Conservation (phyloP, 1,140 invertebrate species). For the Thalassaphorura encarpata region DNA sequence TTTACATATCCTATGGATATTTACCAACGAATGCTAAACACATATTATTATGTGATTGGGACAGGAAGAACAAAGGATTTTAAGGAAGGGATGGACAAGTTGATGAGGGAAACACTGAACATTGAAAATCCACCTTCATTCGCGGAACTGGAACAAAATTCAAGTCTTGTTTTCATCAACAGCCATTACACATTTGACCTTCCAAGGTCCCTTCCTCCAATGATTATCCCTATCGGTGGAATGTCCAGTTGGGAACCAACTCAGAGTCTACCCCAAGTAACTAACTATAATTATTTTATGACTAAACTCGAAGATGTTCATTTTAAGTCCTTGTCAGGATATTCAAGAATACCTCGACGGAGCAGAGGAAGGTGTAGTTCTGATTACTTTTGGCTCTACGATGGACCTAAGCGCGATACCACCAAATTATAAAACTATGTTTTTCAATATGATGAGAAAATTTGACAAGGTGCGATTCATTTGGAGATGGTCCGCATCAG, state of each 20-base stretch:
- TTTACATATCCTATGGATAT: too few species aligned
- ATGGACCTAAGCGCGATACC: conserved; percentile 11
- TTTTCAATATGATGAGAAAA: conserved; percentile 17
- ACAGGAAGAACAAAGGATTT: too few species aligned
- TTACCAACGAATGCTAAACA: too few species aligned
- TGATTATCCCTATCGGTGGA: conserved; percentile 1
- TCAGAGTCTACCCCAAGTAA: background rate
- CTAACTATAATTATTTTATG: background rate
- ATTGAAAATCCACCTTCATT: background rate
- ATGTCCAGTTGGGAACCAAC: conserved; percentile 5
- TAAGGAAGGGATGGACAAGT: too few species aligned
- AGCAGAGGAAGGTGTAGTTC: conserved; percentile 15
- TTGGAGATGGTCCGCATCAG: conserved; percentile 19
- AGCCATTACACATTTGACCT: background rate
- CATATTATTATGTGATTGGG: too few species aligned
- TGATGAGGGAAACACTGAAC: conserved; percentile 5
- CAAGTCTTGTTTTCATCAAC: background rate
- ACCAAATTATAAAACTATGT: conserved; percentile 6
- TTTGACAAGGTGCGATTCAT: conserved; percentile 19
- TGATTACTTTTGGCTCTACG: conserved; percentile 26
- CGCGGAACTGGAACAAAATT: conserved; percentile 6
- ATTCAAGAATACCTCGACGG: conserved; percentile 18
- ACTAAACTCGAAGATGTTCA: too few species aligned
- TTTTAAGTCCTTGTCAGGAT: too few species aligned
- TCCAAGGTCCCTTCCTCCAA: background rate